phyloP scores from a whole-genome alignment of 1,140 invertebrate species.

The Tigriopus japonicus region DNA sequence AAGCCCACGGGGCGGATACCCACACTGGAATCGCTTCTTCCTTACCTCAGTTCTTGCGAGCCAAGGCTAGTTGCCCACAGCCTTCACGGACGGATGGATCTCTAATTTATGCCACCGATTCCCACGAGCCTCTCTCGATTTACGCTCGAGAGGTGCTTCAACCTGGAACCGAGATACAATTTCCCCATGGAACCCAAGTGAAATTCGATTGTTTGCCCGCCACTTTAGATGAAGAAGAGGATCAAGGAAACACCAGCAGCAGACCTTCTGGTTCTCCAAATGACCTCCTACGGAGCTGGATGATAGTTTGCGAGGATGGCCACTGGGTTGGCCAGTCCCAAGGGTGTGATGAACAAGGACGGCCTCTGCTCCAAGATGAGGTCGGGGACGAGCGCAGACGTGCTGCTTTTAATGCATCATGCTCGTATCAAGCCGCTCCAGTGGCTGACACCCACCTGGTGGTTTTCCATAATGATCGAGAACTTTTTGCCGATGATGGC shows the following conservation, averaged over 20 bases:
- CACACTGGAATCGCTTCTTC: not conserved
- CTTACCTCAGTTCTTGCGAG: not conserved
- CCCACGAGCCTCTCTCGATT: not conserved
- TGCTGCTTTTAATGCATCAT: slow-evolving; percentile 9
- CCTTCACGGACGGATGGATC: not conserved
- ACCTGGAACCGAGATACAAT: not conserved
- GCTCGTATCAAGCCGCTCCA: not conserved
- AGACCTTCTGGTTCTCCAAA: no score
- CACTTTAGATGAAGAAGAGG: slow-evolving; percentile 17
- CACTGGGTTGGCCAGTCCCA: slow-evolving; percentile 55
- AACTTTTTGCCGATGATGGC: not conserved
- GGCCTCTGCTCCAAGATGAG: not conserved
- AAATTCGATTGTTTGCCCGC: slow-evolving; percentile 6
- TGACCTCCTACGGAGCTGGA: slow-evolving; percentile 32
- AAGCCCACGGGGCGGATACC: not conserved
- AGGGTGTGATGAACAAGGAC: slow-evolving; percentile 38
- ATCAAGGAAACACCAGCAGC: slow-evolving; percentile 19
- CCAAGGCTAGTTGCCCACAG: not conserved
- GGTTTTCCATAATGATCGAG: not conserved
- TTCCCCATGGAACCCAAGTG: slow-evolving; percentile 7
- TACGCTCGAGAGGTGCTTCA: not conserved
- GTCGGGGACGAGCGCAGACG: not conserved
- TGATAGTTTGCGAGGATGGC: slow-evolving; percentile 58
- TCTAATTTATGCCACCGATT: not conserved
- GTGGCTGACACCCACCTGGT: not conserved